Percentiles rank a stretch among this genome's conserved stretches.
These are phyloP conservation scores for Drosophila mulleri DNA, from an alignment of 2,888 invertebrate genomes.

Conservation along the genomic window DNA sequence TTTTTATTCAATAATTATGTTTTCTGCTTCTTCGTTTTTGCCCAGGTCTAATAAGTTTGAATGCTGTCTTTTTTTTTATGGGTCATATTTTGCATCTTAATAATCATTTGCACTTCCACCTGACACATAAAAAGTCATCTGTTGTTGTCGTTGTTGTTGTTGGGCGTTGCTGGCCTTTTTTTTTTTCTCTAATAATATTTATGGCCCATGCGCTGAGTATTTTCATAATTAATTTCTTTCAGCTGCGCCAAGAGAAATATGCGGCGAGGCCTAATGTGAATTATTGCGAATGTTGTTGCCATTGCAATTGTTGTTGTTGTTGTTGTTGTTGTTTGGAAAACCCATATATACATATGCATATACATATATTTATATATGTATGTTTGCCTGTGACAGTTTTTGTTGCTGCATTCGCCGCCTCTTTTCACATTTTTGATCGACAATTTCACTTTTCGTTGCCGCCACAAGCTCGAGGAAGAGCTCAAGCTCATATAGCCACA, in stretches of 20 bases:
- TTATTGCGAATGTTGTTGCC: conserved; percentile 49
- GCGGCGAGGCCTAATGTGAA: conserved; percentile 52
- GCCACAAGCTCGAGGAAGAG: conserved; percentile 48
- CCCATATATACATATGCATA: conserved; percentile 18
- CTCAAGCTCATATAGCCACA: conserved; percentile 1
- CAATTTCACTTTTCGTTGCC: conserved; percentile 74
- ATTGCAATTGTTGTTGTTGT: conserved; percentile 22
- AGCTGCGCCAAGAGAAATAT: conserved; percentile 50
- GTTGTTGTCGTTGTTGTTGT: conserved; percentile 18
- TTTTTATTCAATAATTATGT: not conserved
- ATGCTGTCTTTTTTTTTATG: conserved; percentile 30
- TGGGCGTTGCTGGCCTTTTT: conserved; percentile 25
- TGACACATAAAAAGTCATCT: conserved; percentile 39
- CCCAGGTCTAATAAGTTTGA: conserved; percentile 33
- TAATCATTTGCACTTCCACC: conserved; percentile 47
- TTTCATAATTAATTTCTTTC: conserved; percentile 76
- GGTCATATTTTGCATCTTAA: conserved; percentile 42
- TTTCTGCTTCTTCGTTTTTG: not conserved
- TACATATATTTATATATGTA: not conserved
- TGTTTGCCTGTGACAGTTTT: conserved; percentile 67
- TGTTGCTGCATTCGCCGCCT: conserved; percentile 48
- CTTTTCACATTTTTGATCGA: conserved; percentile 70
- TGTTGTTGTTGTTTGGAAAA: conserved; percentile 53
- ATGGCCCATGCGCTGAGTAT: conserved; percentile 58
- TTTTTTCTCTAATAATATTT: conserved; percentile 47